phyloP scores from a whole-genome alignment of 2,888 invertebrate genomes.

The Aspidiotus destructor region DNA sequence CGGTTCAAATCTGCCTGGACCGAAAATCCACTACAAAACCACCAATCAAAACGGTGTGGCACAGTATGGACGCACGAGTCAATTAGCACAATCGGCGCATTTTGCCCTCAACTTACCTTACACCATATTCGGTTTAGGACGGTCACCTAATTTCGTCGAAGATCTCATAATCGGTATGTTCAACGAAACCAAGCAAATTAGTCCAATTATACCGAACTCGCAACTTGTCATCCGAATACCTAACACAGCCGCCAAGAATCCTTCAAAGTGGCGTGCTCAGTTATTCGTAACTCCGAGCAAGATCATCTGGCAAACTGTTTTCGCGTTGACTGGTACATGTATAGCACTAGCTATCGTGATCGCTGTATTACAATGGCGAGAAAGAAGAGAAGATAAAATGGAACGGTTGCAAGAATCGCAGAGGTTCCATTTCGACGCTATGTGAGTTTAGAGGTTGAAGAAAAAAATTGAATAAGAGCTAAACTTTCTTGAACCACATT shows the following conservation, averaged over 20 bases:
- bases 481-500: no score
- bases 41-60: conserved; percentile 77
- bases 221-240: conserved; percentile 77
- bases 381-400: conserved; percentile 68
- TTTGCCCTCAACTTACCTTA: conserved; percentile 90
- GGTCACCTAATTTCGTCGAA: conserved; percentile 96
- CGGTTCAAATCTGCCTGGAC: conserved; percentile 86
- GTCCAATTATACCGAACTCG: conserved; percentile 92
- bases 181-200: conserved; percentile 60
- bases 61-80: conserved; percentile 72
- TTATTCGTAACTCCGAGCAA: conserved; percentile 92
- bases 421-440: conserved; percentile 76
- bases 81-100: conserved; percentile 84
- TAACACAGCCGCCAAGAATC: conserved; percentile 58
- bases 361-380: conserved; percentile 78
- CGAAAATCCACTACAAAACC: conserved; percentile 74
- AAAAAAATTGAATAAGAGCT: not conserved
- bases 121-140: conserved; percentile 91
- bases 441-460: conserved; percentile 47
- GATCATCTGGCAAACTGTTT: conserved; percentile 81
- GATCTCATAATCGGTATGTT: conserved; percentile 61
- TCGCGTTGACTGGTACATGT: conserved; percentile 77
- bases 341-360: conserved; percentile 76
- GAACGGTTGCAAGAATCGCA: conserved; percentile 71
- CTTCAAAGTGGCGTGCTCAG: conserved; percentile 77